Conservation (phyloP, 1,140 invertebrate genomes). For the Nasonia longicornis region DNA sequence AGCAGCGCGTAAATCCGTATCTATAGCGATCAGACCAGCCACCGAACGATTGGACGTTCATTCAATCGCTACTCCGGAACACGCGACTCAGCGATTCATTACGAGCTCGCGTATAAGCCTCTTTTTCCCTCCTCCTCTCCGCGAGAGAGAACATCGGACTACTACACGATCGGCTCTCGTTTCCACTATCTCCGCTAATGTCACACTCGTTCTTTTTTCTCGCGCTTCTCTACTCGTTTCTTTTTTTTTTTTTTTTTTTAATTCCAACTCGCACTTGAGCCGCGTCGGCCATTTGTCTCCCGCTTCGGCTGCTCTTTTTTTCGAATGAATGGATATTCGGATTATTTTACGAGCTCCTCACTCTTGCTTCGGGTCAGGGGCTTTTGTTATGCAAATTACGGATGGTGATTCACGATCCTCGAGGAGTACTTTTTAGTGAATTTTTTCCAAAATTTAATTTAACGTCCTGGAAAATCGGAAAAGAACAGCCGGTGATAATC, state of each 20-base stretch:
- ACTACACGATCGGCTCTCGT: neutral
- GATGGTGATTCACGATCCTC: neutral
- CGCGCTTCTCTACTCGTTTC: neutral
- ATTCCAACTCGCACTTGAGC: constrained; percentile 8
- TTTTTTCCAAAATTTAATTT: neutral
- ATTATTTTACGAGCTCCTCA: neutral
- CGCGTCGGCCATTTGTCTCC: constrained; percentile 4
- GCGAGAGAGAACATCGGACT: constrained; percentile 1
- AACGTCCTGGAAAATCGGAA: neutral
- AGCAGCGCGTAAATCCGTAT: neutral
- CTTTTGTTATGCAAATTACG: neutral
- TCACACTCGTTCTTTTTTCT: neutral
- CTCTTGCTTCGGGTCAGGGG: neutral
- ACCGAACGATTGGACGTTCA: constrained; percentile 6
- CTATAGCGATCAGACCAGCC: neutral
- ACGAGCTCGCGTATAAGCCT: neutral
- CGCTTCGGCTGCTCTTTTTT: neutral
- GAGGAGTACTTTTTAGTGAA: too few relatives aligned
- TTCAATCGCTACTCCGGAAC: neutral
- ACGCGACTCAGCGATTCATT: constrained; percentile 35
- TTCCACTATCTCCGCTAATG: neutral
- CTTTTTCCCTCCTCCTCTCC: neutral
- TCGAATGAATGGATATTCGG: neutral
- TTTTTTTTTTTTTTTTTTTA: constrained; percentile 11
- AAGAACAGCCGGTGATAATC: neutral